A percentile compares a stretch with the other conserved stretches of the same genome.
These are phyloP conservation scores for Piprites chloris DNA, from an alignment of 2,113 vertebrate species.

Conservation along the genomic window DNA sequence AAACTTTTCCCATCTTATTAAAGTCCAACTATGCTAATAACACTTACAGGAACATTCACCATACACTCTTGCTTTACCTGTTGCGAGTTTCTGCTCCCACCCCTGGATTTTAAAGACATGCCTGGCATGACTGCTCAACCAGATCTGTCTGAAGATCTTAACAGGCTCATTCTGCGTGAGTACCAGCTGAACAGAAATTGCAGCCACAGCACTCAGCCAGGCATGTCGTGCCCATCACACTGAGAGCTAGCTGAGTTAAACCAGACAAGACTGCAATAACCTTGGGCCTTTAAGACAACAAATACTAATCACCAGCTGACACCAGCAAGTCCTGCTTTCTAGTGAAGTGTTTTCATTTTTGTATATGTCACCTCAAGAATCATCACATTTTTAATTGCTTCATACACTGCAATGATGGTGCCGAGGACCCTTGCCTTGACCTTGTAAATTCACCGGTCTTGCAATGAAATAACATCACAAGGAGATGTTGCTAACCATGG, in stretches of 20 bases:
- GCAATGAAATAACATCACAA: background rate
- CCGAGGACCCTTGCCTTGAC: background rate
- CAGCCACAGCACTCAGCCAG: background rate
- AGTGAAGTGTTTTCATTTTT: background rate
- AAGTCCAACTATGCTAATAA: background rate
- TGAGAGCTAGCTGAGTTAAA: background rate
- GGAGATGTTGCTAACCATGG: background rate
- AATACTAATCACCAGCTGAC: conserved; percentile 7
- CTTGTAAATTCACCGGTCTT: background rate
- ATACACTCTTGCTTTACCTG: background rate
- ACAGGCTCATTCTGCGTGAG: background rate
- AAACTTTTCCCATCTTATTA: background rate
- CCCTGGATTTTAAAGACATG: background rate
- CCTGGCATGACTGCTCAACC: background rate
- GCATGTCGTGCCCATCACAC: background rate
- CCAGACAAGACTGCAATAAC: background rate
- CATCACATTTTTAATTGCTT: conserved; percentile 23
- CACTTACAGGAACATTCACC: background rate
- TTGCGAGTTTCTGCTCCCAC: background rate
- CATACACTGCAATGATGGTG: background rate
- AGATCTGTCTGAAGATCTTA: conserved; percentile 12
- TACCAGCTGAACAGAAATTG: background rate
- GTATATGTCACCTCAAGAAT: background rate
- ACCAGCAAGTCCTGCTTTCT: background rate
- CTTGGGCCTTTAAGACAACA: background rate